Conservation (phyloP, 2,888 invertebrate species). For the Willowsia nigromaculata region DNA sequence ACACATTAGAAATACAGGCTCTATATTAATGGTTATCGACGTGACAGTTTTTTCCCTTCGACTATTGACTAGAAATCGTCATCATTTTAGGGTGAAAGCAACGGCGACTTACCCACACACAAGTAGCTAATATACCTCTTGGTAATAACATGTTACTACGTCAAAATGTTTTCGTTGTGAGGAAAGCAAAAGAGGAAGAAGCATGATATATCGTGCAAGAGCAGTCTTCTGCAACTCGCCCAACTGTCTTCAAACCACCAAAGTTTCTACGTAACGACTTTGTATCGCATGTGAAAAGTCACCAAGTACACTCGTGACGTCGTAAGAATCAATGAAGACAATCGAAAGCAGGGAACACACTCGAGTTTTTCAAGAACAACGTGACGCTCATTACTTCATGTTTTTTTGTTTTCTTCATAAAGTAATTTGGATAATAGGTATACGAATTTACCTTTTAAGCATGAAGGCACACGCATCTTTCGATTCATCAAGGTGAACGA, state of each 20-base stretch:
- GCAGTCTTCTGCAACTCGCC: background rate
- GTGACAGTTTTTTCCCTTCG: conserved; percentile 2
- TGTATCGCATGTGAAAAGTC: background rate
- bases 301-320: background rate
- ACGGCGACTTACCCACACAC: background rate
- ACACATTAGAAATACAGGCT: background rate
- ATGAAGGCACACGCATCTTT: background rate
- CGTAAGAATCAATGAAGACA: background rate
- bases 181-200: background rate
- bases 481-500: background rate
- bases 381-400: background rate
- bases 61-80: background rate
- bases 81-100: background rate
- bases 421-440: conserved; percentile 14
- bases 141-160: background rate
- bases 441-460: background rate
- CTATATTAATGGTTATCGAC: conserved; percentile 29
- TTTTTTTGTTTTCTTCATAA: background rate
- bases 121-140: background rate
- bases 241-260: conserved; percentile 8
- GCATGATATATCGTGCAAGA: background rate
- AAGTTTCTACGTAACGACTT: background rate
- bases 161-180: background rate
- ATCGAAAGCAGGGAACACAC: background rate
- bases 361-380: background rate